These are phyloP conservation scores for Brachylomia viminalis DNA, from an alignment of 2,888 invertebrate species.

Conservation along the genomic window DNA sequence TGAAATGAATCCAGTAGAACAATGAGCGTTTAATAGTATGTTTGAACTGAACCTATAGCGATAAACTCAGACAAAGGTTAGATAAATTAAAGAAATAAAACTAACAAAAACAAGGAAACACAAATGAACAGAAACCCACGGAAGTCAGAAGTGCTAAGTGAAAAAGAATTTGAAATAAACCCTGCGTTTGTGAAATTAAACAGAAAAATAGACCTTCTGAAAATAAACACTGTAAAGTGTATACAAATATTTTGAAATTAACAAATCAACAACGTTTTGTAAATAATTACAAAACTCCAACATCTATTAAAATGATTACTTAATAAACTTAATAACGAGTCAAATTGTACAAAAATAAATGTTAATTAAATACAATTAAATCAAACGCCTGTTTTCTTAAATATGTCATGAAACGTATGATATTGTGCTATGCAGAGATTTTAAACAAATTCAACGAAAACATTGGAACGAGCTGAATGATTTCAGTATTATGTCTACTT, in stretches of 20 bases:
- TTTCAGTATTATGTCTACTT: constrained; percentile 18
- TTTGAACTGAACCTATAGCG: constrained; percentile 12
- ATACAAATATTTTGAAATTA: neutral
- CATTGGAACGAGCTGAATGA: neutral
- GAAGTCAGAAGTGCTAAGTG: constrained; percentile 21
- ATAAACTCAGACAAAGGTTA: constrained; percentile 10
- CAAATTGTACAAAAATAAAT: neutral
- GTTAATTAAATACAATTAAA: neutral
- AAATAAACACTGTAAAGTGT: constrained; percentile 1
- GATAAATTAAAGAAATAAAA: constrained; percentile 35
- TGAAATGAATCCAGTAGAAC: constrained; percentile 18
- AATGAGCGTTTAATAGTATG: constrained; percentile 21
- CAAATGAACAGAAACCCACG: constrained; percentile 6
- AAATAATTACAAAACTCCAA: neutral
- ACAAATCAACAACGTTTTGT: neutral
- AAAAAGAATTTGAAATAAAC: constrained; percentile 16
- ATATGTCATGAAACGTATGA: neutral
- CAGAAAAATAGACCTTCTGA: neutral
- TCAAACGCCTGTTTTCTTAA: neutral
- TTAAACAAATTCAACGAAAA: neutral
- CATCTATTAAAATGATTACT: neutral
- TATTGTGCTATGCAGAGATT: neutral
- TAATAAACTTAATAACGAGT: neutral
- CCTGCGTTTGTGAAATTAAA: neutral
- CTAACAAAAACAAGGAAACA: constrained; percentile 28